Evolutionary conservation across 2,888 invertebrate genomes (phyloP).

Genomic region (Hanleya hanleyi): DNA sequence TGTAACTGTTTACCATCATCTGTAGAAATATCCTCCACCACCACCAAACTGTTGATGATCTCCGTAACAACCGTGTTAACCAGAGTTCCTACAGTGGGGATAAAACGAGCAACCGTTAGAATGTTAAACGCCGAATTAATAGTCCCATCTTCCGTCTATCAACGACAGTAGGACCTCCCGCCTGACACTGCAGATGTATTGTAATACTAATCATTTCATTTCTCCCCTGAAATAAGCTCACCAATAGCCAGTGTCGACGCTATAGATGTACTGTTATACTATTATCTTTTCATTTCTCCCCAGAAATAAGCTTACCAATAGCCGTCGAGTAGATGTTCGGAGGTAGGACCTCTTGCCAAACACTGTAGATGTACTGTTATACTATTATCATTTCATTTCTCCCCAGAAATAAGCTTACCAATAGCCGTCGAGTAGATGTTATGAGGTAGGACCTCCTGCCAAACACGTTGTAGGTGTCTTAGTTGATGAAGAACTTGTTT

Average conservation of each 20-base stretch:
- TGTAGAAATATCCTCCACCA: constrained; percentile 88
- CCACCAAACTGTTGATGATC: constrained; percentile 76
- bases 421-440: constrained; percentile 84
- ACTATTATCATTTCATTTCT: no score
- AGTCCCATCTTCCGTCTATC: no score
- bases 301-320: constrained; percentile 77
- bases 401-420: constrained; percentile 71
- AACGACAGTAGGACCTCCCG: no score
- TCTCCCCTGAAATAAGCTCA: no score
- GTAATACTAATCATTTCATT: no score
- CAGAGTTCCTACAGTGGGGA: constrained; percentile 76
- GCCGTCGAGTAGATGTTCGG: constrained; percentile 83
- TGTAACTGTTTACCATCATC: constrained; percentile 86
- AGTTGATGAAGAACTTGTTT: constrained; percentile 89
- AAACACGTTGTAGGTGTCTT: constrained; percentile 88
- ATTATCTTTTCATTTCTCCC: no score
- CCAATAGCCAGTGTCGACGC: no score
- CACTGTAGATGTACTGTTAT: no score
- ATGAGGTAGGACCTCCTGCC: constrained; percentile 87
- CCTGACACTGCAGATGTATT: no score
- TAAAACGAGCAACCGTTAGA: no score
- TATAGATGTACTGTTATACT: no score
- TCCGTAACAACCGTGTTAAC: constrained; percentile 81
- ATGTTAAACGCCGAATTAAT: no score
- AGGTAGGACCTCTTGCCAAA: constrained; percentile 91